phyloP scores from a whole-genome alignment of 2,888 invertebrate genomes.

The Holacanthella duospinosa region DNA sequence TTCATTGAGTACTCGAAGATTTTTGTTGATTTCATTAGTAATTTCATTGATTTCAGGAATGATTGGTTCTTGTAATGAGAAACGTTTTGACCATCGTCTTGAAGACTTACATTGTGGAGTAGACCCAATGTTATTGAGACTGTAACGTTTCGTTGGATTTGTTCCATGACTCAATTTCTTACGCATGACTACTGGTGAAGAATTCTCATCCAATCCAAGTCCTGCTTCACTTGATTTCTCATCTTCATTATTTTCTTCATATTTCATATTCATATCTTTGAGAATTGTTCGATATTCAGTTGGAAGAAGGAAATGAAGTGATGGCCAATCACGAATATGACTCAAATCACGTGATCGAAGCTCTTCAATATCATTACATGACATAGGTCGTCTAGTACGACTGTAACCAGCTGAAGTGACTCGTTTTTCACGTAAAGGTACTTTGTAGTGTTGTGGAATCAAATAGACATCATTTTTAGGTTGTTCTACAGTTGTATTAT shows the following conservation, averaged over 20 bases:
- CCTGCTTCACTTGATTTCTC: conserved; percentile 15
- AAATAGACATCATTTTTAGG: conserved; percentile 54
- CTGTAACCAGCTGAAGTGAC: conserved; percentile 34
- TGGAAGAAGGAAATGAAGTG: conserved; percentile 75
- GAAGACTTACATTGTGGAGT: not conserved
- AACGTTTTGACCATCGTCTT: conserved; percentile 22
- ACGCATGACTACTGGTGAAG: conserved; percentile 4
- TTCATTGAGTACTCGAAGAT: conserved; percentile 4
- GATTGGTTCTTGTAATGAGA: conserved; percentile 33
- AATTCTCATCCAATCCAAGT: conserved; percentile 1
- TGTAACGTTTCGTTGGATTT: conserved; percentile 6
- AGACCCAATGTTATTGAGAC: conserved; percentile 7
- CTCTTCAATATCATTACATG: conserved; percentile 70
- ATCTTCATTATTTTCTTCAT: conserved; percentile 22
- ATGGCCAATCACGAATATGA: conserved; percentile 88
- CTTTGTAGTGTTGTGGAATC: conserved; percentile 53
- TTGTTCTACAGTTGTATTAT: conserved; percentile 48
- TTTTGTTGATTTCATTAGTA: conserved; percentile 33
- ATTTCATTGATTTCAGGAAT: conserved; percentile 33
- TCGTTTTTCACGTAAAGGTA: conserved; percentile 21
- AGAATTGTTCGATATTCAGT: conserved; percentile 68
- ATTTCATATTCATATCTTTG: conserved; percentile 52
- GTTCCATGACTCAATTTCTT: not conserved
- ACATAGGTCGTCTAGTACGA: conserved; percentile 52
- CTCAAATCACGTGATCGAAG: conserved; percentile 67